Evolutionary conservation across 2,113 vertebrate genomes (phyloP).

Genomic region (Euleptes europaea): DNA sequence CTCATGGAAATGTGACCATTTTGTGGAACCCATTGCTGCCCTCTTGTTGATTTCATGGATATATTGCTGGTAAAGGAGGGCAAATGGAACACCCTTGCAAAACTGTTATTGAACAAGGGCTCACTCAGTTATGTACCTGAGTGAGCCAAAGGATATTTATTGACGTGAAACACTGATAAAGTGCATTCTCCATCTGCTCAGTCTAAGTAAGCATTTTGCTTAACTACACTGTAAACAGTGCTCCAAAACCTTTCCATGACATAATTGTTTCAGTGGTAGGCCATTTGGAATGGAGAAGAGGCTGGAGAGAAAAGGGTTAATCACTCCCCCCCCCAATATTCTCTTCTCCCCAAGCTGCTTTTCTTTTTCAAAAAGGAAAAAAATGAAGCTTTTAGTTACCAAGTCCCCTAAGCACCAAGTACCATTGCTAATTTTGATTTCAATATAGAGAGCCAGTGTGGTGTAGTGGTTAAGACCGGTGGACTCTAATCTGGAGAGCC

Average conservation of each 20-base stretch:
- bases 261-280: not conserved
- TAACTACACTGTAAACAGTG: not conserved
- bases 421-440: too few species aligned
- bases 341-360: not conserved
- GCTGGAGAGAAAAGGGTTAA: not conserved
- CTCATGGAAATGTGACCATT: not conserved
- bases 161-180: not conserved
- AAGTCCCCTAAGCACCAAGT: too few species aligned
- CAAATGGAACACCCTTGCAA: not conserved
- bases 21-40: not conserved
- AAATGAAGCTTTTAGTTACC: too few species aligned
- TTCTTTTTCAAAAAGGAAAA: not conserved
- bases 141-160: not conserved
- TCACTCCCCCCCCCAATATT: not conserved
- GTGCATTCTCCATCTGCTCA: not conserved
- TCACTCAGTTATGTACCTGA: not conserved
- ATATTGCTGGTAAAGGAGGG: not conserved
- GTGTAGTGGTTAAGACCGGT: too few species aligned
- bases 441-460: too few species aligned
- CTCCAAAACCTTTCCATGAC: not conserved
- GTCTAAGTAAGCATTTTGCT: not conserved
- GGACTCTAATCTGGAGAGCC: too few species aligned
- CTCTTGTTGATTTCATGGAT: not conserved
- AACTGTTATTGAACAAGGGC: not conserved
- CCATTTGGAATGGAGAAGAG: not conserved